These are phyloP conservation scores for Podotricha telesiphe DNA, from an alignment of 2,888 invertebrate genomes.

Conservation along the genomic window DNA sequence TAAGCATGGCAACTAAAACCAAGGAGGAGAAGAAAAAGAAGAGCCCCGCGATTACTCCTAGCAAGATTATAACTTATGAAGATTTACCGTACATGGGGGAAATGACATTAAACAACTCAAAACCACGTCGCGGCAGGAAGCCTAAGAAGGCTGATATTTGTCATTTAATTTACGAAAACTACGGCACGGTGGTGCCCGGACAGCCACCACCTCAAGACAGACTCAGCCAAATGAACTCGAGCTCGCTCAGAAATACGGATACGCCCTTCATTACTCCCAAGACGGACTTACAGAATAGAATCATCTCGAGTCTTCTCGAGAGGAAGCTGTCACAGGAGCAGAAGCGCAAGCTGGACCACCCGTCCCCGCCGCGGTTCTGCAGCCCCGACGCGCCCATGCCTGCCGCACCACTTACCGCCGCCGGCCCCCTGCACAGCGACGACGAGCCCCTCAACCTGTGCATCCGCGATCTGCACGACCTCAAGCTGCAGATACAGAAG, in stretches of 20 bases:
- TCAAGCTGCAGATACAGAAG: constrained; percentile 86
- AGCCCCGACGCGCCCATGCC: constrained; percentile 70
- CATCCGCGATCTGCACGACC: constrained; percentile 88
- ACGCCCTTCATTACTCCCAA: constrained; percentile 69
- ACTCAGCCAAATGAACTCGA: constrained; percentile 54
- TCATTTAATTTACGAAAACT: constrained; percentile 95
- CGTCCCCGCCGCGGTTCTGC: constrained; percentile 44
- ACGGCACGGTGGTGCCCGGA: constrained; percentile 92
- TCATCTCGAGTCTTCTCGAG: constrained; percentile 87
- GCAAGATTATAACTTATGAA: constrained; percentile 87
- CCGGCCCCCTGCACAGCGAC: constrained; percentile 65
- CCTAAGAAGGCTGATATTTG: constrained; percentile 97
- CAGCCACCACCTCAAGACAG: constrained; percentile 85
- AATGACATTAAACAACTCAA: constrained; percentile 94
- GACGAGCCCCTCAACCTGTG: constrained; percentile 93
- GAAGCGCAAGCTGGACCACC: constrained; percentile 73
- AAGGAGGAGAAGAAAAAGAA: constrained; percentile 71
- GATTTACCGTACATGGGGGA: constrained; percentile 97
- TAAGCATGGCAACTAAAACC: constrained; percentile 60
- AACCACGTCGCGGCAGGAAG: constrained; percentile 93
- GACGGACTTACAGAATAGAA: constrained; percentile 87
- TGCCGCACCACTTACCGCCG: constrained; percentile 64
- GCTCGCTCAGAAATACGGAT: constrained; percentile 57
- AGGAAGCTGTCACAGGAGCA: constrained; percentile 88
- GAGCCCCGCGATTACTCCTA: constrained; percentile 69